These are phyloP conservation scores for Phalangium opilio DNA, from an alignment of 2,888 invertebrate genomes.

Conservation along the genomic window DNA sequence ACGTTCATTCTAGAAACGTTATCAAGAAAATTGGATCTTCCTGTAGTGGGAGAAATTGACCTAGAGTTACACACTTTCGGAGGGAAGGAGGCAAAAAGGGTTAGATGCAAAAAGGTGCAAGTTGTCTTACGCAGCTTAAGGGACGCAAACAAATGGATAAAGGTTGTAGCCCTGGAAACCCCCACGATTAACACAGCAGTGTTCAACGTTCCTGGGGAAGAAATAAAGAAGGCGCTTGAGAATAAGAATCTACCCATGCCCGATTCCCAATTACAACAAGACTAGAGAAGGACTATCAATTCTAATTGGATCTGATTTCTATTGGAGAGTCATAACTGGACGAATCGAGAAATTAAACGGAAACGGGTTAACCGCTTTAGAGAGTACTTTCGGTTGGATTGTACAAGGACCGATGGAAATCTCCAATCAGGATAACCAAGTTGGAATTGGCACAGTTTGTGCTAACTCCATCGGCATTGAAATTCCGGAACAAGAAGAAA, in stretches of 20 bases:
- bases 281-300: background rate
- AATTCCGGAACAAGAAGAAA: background rate
- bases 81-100: too few relatives aligned
- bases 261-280: background rate
- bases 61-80: too few relatives aligned
- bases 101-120: too few relatives aligned
- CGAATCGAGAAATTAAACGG: background rate
- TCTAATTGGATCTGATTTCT: conserved; percentile 1
- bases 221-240: too few relatives aligned
- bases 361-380: background rate
- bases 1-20: too few relatives aligned
- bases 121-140: too few relatives aligned
- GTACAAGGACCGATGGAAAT: background rate
- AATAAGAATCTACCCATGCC: background rate
- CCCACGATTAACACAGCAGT: too few relatives aligned
- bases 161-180: too few relatives aligned
- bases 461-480: background rate
- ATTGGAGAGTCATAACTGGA: background rate
- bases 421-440: background rate
- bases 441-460: background rate
- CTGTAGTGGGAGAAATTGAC: too few relatives aligned
- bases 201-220: too few relatives aligned
- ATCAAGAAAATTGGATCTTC: too few relatives aligned
- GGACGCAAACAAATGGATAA: too few relatives aligned
- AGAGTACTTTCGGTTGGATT: background rate